These are phyloP conservation scores for Tanypteryx hageni DNA, from an alignment of 2,888 invertebrate species.

Conservation along the genomic window DNA sequence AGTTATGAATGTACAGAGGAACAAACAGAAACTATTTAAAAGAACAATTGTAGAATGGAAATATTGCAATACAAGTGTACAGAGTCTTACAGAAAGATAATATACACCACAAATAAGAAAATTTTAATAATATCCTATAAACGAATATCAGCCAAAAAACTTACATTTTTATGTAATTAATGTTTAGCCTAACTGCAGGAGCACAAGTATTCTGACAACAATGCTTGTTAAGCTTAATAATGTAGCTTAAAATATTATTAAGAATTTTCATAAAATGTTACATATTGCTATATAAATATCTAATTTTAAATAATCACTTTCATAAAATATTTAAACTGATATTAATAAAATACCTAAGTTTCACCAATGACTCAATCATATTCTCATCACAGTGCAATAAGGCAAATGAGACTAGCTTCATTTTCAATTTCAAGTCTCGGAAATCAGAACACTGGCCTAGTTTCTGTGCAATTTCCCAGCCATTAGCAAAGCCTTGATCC, in stretches of 20 bases:
- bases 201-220: no score
- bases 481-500: slow-evolving; percentile 75
- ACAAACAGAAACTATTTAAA: not conserved
- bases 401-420: slow-evolving; percentile 75
- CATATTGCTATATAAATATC: not conserved
- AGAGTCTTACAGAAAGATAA: no score
- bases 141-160: not conserved
- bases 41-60: not conserved
- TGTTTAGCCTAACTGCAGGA: no score
- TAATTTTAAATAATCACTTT: no score
- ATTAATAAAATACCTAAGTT: slow-evolving; percentile 69
- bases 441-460: slow-evolving; percentile 77
- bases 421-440: slow-evolving; percentile 73
- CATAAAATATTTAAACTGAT: no score
- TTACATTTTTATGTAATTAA: not conserved
- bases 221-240: no score
- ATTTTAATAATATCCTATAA: no score
- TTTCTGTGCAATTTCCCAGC: slow-evolving; percentile 78
- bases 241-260: no score
- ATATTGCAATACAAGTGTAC: no score
- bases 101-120: no score
- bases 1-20: not conserved
- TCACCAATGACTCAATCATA: slow-evolving; percentile 73
- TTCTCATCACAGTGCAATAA: slow-evolving; percentile 75
- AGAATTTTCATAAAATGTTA: no score